Evolutionary conservation across 1,140 invertebrate genomes (phyloP).

Genomic region (Calephelis virginiensis): DNA sequence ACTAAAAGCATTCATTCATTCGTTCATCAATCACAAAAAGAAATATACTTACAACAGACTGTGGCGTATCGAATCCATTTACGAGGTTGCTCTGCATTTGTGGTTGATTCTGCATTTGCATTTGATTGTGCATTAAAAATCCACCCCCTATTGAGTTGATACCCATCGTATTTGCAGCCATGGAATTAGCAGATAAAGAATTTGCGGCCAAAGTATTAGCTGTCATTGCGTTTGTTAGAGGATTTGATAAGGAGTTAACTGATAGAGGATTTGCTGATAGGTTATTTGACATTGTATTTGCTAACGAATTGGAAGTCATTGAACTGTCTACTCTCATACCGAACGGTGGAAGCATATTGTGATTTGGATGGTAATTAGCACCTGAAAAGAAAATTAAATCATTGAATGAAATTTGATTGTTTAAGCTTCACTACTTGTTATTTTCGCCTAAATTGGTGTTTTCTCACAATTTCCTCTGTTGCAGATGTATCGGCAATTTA

Average conservation of each 20-base stretch:
- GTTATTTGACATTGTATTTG: conserved; percentile 37
- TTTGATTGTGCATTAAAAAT: conserved; percentile 52
- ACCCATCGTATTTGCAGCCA: conserved; percentile 31
- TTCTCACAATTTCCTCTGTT: no score
- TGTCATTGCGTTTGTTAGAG: conserved; percentile 74
- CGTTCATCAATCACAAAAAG: no score
- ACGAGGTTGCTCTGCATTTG: conserved; percentile 51
- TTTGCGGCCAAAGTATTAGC: conserved; percentile 49
- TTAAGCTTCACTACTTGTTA: no score
- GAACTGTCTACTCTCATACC: conserved; percentile 73
- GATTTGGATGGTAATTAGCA: conserved; percentile 73
- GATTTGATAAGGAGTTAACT: conserved; percentile 26
- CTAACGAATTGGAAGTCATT: conserved; percentile 46
- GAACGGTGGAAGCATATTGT: conserved; percentile 72
- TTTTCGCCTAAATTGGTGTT: no score
- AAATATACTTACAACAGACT: conserved; percentile 47
- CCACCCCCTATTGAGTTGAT: conserved; percentile 34
- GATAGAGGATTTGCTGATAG: conserved; percentile 32
- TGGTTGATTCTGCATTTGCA: conserved; percentile 46
- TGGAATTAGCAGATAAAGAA: conserved; percentile 19
- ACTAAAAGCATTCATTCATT: no score
- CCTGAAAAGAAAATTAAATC: conserved; percentile 40
- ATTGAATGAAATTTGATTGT: no score
- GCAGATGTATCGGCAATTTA: no score
- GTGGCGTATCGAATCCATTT: conserved; percentile 60